These are phyloP conservation scores for Thaumatotibia leucotreta DNA, from an alignment of 1,140 invertebrate genomes.

Conservation along the genomic window DNA sequence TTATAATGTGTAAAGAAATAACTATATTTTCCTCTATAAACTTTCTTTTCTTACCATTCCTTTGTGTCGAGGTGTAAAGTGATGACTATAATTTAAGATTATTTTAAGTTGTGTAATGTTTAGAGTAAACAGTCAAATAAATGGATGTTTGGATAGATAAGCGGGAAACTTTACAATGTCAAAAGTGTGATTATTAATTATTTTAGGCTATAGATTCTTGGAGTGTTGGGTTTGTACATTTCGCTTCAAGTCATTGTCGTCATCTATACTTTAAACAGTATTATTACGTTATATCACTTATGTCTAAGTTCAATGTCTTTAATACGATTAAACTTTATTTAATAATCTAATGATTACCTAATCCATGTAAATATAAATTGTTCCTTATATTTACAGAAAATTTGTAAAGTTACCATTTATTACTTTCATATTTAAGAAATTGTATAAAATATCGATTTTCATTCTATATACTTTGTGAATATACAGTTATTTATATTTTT, in stretches of 20 bases:
- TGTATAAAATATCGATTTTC: slow-evolving; percentile 1
- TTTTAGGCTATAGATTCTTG: slow-evolving; percentile 58
- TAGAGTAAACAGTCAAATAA: slow-evolving; percentile 61
- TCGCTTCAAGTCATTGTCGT: slow-evolving; percentile 65
- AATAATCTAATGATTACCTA: neutral
- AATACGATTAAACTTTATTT: neutral
- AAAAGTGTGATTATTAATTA: slow-evolving; percentile 69
- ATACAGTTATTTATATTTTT: slow-evolving; percentile 13
- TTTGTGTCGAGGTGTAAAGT: slow-evolving; percentile 65
- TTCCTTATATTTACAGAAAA: neutral
- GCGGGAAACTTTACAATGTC: slow-evolving; percentile 72
- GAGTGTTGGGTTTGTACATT: slow-evolving; percentile 63
- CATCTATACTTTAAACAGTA: slow-evolving; percentile 16
- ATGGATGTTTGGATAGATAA: slow-evolving; percentile 67
- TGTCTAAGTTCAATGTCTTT: neutral
- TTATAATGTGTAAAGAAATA: slow-evolving; percentile 72
- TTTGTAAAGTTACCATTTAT: slow-evolving; percentile 26
- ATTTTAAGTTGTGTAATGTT: slow-evolving; percentile 60
- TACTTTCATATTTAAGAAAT: neutral
- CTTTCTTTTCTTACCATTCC: slow-evolving; percentile 68
- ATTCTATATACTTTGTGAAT: slow-evolving; percentile 2
- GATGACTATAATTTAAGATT: slow-evolving; percentile 60
- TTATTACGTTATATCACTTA: neutral
- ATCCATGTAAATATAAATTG: neutral
- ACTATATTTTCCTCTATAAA: slow-evolving; percentile 69